Evolutionary conservation across 2,113 vertebrate species (phyloP).

Genomic region (Lutjanus erythropterus): DNA sequence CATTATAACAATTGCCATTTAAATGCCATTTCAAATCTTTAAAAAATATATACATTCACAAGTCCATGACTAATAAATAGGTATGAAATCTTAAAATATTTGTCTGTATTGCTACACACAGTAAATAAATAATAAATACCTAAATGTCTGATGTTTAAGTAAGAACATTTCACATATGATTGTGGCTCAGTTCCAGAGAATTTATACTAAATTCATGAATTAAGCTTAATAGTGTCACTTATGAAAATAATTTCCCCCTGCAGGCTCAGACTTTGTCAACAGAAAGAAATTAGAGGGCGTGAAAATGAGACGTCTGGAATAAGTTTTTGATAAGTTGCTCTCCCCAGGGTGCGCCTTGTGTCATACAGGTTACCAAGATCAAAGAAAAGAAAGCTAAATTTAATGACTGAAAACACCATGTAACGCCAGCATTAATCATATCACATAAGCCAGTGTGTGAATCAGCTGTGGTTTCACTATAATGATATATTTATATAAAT

Average conservation of each 20-base stretch:
- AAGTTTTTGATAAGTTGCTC: constrained; percentile 29
- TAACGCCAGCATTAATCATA: constrained; percentile 17
- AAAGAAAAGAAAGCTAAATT: constrained; percentile 43
- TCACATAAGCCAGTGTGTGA: constrained; percentile 1
- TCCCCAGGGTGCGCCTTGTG: constrained; percentile 30
- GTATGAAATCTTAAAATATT: neutral
- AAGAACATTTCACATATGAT: constrained; percentile 8
- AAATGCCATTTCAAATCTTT: neutral
- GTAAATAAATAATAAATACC: neutral
- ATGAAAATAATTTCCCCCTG: neutral
- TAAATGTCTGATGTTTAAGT: constrained; percentile 1
- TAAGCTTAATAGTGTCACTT: constrained; percentile 13
- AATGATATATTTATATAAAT: neutral
- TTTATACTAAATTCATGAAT: constrained; percentile 1
- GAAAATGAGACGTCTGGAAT: constrained; percentile 48
- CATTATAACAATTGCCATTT: neutral
- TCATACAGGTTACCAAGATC: constrained; percentile 43
- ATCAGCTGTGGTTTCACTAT: neutral
- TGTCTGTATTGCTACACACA: neutral
- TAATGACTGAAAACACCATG: constrained; percentile 14
- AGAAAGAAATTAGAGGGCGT: constrained; percentile 17
- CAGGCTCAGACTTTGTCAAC: constrained; percentile 27
- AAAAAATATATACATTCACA: neutral
- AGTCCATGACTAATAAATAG: too few relatives aligned
- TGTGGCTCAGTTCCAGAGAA: neutral